phyloP scores from a whole-genome alignment of 2,888 invertebrate species.

The Lucinisca nassula region DNA sequence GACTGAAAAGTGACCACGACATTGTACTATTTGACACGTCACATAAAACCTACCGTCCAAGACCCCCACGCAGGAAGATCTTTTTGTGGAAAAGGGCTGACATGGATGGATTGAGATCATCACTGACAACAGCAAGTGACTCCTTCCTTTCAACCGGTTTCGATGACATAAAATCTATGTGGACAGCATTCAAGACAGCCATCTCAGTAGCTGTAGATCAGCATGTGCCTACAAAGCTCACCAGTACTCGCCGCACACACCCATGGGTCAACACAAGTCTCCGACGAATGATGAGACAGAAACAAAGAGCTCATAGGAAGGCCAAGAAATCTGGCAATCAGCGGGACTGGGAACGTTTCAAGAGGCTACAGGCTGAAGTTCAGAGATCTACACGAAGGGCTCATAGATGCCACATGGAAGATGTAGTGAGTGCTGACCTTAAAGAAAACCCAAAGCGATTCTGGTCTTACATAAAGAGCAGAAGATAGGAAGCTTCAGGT shows the following conservation, averaged over 20 bases:
- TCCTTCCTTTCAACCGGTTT: neutral
- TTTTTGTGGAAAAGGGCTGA: slow-evolving; percentile 8
- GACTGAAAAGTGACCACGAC: slow-evolving; percentile 10
- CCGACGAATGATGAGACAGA: neutral
- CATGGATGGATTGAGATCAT: neutral
- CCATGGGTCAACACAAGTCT: slow-evolving; percentile 30
- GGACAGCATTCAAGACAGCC: neutral
- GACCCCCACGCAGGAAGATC: neutral
- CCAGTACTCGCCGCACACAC: slow-evolving; percentile 33
- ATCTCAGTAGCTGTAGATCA: neutral
- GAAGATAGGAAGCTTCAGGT: too few relatives aligned
- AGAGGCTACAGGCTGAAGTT: too few relatives aligned
- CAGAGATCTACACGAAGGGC: too few relatives aligned
- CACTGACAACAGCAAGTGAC: neutral
- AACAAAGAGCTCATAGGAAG: too few relatives aligned
- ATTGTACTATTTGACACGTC: neutral
- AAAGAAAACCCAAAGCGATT: too few relatives aligned
- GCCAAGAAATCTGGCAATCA: too few relatives aligned
- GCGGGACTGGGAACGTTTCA: too few relatives aligned
- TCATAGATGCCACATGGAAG: too few relatives aligned
- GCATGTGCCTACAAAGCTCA: slow-evolving; percentile 31
- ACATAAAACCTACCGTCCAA: neutral
- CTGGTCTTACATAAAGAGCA: too few relatives aligned
- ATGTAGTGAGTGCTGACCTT: too few relatives aligned
- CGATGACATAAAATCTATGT: neutral